Percentiles rank a stretch among this genome's conserved stretches.
These are phyloP conservation scores for Barbus barbus DNA, from an alignment of 2,113 vertebrate species.

Conservation along the genomic window DNA sequence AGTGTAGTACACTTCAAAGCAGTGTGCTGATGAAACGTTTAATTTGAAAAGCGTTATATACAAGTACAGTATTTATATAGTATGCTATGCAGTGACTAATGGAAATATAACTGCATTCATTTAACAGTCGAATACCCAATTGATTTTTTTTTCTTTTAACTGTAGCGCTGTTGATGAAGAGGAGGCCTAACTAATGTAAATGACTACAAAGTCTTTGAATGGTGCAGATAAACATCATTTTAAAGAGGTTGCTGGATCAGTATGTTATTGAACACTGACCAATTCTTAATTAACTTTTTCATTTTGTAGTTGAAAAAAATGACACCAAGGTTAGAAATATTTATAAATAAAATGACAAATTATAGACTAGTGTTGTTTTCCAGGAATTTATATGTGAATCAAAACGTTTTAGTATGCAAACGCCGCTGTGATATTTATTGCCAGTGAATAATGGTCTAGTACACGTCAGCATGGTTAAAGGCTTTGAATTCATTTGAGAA, in stretches of 20 bases:
- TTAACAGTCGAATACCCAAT: slow-evolving; percentile 38
- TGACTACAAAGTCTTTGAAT: neutral
- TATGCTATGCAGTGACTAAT: neutral
- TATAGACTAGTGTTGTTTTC: neutral
- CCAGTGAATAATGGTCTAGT: neutral
- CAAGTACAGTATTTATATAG: neutral
- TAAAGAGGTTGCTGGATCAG: neutral
- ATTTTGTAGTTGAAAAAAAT: neutral
- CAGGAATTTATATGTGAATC: neutral
- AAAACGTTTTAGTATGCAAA: neutral
- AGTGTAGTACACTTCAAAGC: neutral
- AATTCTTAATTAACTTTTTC: neutral
- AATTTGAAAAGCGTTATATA: neutral
- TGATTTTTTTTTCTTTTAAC: slow-evolving; percentile 28
- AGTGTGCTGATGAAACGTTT: neutral
- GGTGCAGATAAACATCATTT: neutral
- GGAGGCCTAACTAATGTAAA: neutral
- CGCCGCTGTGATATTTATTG: neutral
- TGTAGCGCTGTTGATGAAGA: neutral
- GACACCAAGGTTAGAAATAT: neutral
- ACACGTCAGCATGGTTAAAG: neutral
- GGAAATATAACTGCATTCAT: slow-evolving; percentile 16
- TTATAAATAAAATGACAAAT: neutral
- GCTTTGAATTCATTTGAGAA: neutral
- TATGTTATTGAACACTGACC: neutral